These are phyloP conservation scores for Limenitis camilla DNA, from an alignment of 2,888 invertebrate genomes.

Conservation along the genomic window DNA sequence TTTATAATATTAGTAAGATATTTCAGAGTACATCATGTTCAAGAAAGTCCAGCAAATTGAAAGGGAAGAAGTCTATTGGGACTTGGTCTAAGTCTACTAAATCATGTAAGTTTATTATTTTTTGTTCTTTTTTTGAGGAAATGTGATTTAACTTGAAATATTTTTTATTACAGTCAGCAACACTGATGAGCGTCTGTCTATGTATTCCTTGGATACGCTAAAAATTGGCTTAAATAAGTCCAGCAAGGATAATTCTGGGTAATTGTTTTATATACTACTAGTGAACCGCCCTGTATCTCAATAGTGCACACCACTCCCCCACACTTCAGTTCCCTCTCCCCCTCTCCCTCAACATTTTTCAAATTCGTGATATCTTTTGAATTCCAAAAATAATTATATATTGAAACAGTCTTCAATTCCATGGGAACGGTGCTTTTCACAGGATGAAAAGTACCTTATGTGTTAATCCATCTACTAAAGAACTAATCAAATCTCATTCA, in stretches of 20 bases:
- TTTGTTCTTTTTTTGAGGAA: background rate
- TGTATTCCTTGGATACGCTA: background rate
- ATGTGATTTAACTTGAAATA: background rate
- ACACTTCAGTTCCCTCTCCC: too few relatives aligned
- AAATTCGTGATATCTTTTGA: too few relatives aligned
- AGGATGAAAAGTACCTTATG: too few relatives aligned
- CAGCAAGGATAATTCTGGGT: too few relatives aligned
- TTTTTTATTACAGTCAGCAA: background rate
- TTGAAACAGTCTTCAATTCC: too few relatives aligned
- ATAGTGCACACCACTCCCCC: too few relatives aligned
- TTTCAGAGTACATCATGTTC: constrained; percentile 27
- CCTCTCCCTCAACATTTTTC: too few relatives aligned
- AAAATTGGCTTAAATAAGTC: background rate
- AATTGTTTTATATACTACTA: background rate
- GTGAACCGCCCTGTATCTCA: too few relatives aligned
- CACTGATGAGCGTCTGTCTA: background rate
- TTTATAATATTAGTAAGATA: background rate
- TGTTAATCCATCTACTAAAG: too few relatives aligned
- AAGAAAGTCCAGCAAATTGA: constrained; percentile 21
- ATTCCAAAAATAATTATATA: too few relatives aligned
- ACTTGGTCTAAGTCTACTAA: constrained; percentile 27
- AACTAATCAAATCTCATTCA: too few relatives aligned
- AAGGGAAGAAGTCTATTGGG: constrained; percentile 24
- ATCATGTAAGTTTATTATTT: constrained; percentile 21
- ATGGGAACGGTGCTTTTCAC: too few relatives aligned